Base-by-base conservation (phyloP, 2,888 invertebrate genomes). In the Epirrhoe alternata region DNA sequence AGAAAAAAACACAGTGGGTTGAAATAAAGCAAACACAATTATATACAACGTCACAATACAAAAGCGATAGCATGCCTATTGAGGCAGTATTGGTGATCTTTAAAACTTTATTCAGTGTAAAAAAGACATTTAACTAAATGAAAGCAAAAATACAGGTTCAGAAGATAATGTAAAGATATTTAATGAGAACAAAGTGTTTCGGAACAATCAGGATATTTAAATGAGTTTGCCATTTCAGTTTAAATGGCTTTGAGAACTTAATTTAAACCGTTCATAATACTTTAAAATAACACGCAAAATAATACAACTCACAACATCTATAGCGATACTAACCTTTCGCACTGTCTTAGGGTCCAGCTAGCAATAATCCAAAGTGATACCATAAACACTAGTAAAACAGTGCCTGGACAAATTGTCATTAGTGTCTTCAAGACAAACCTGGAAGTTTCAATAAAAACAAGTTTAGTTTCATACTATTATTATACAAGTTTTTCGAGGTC, bases 371-470 rank as follows among this genome's bases (percentile, higher is more conserved):
- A 99, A 72, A 99, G 94, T 7, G 99, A 99, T 75, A 99, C 98
- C 97, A 99, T 99, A 95, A 99, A 99, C 77, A 99, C 99, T 83
- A 99, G 95, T 81, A 99, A 95, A 80, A 99, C 99, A 73, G 96
- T 99, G 90, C 96, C 99, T 62, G 99, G 99, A 92, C 99, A 99
- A 90, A 99, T 99, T 87, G 99, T 99, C 99, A 99, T 99, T 80
- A 99, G 95, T 72, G 99, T 99, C 94, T 99, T 99, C 86, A 99
- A 95, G 84, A 99, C 98, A 94, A 98, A 98, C 88, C 96, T 94
- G 95, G 77, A 86, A 81, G 55, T 35, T 12, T 5, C 14, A 6
- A 52, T 47, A 12, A 55, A 14, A n/a, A 14, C 16, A 50, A 17
- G 0, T 52, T 31, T 33, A 33, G 1, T 24, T 24, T 24, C 24